Evolutionary conservation across 2,113 vertebrate species (phyloP), one percentile per base, ranked within the genome.

Genomic region (Panurus biarmicus): DNA sequence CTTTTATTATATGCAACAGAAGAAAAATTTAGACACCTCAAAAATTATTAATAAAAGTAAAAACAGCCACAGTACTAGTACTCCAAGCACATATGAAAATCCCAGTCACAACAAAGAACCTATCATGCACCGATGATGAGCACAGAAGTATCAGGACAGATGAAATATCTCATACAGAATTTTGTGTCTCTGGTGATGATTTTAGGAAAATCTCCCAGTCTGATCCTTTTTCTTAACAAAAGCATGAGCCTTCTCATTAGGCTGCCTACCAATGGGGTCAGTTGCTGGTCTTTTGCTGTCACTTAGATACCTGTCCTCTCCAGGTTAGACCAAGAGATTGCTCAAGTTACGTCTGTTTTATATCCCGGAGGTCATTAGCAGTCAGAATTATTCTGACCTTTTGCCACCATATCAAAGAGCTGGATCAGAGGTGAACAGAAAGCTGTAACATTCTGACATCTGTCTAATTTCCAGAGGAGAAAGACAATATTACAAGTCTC

Each of bases 61-160:
- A 92, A 84, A 25, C 5, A 53, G 5, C 35, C 15, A 20, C 14
- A 28, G 11, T 53, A 22, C n/a, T 16, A 36, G 9, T 60, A 23
- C 4, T 40, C 9, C 18, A 7, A 42, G 12, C 4, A 25, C 18
- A 31, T 15, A 20, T 1, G 14, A 38, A 47, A 64, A 75, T 3
- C 6, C 5, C 16, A 26, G 7, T 26, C 56, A 33, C 9, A 48
- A 10, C 22, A 56, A 81, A 56, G 53, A 60, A 13, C 9, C 3
- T 16, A 11, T 58, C 10, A 23, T 10, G 6, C 7, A 23, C 14
- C 0, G 0, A 10, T 12, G 12, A 60, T 13, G 31, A 78, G 12
- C 35, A 51, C 24, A 58, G 51, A 74, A 60, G 7, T 48, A 48
- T 44, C 29, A 67, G 19, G 11, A 50, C 18, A 75, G 26, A 50